Evolutionary conservation across 2,797 vertebrate species (phyloP).

Genomic region (Hapalemur alaotrensis): DNA sequence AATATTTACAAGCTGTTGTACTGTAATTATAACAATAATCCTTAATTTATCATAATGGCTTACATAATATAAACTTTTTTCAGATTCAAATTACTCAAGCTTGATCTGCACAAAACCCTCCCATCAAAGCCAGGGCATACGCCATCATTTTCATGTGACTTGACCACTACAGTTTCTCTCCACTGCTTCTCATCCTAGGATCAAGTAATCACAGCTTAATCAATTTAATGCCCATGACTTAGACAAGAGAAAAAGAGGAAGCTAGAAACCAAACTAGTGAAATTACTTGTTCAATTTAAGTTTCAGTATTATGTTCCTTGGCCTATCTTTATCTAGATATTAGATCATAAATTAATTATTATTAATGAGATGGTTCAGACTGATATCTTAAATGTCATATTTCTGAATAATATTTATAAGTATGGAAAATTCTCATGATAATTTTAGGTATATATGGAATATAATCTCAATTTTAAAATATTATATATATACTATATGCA

Average conservation of each 20-base stretch:
- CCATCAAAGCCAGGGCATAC: not conserved
- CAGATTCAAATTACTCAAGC: not conserved
- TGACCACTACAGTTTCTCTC: not conserved
- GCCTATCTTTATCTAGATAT: not conserved
- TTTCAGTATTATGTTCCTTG: not conserved
- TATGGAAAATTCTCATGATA: not conserved
- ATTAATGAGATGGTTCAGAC: not conserved
- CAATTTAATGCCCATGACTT: not conserved
- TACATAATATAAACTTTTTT: not conserved
- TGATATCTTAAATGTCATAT: slow-evolving; percentile 11
- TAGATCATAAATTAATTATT: not conserved
- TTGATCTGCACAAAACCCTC: not conserved
- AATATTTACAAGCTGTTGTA: not conserved
- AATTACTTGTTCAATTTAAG: not conserved
- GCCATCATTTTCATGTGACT: not conserved
- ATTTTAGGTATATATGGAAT: not conserved
- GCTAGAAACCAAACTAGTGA: not conserved
- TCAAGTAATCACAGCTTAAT: not conserved
- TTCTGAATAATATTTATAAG: slow-evolving; percentile 40
- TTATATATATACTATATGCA: not conserved
- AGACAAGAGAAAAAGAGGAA: not conserved
- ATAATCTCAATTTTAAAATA: slow-evolving; percentile 36
- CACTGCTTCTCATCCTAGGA: not conserved
- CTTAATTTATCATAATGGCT: not conserved
- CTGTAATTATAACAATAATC: slow-evolving; percentile 4